Evolutionary conservation across 2,888 invertebrate species (phyloP).

Genomic region (Troglohyphantes excavatus): DNA sequence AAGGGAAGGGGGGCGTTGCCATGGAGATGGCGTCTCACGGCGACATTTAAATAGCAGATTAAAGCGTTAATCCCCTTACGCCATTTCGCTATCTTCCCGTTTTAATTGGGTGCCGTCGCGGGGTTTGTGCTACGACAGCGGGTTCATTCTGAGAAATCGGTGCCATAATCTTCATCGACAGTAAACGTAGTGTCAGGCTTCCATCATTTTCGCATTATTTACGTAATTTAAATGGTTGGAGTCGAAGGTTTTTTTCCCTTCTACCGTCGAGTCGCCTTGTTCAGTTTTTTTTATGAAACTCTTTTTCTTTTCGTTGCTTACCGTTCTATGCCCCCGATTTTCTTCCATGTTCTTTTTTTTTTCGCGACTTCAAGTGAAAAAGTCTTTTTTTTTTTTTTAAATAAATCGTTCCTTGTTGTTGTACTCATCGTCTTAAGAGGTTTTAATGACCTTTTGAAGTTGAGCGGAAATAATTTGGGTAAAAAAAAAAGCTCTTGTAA

Average conservation of each 20-base stretch:
- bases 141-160: conserved; percentile 60
- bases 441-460: conserved; percentile 74
- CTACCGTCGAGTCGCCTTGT: not conserved
- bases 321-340: not conserved
- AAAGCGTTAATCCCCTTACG: conserved; percentile 78
- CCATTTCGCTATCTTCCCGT: conserved; percentile 76
- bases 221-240: conserved; percentile 73
- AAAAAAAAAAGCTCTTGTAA: not conserved
- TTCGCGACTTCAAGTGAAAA: conserved; percentile 24
- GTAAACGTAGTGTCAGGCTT: conserved; percentile 57
- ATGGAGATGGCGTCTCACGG: conserved; percentile 74
- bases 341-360: conserved; percentile 39
- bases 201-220: conserved; percentile 78
- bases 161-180: conserved; percentile 56
- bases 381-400: not conserved
- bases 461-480: conserved; percentile 51
- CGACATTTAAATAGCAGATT: conserved; percentile 79
- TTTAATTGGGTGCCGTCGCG: conserved; percentile 72
- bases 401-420: conserved; percentile 22
- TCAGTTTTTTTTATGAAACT: conserved; percentile 27
- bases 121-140: conserved; percentile 5
- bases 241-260: conserved; percentile 26
- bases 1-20: conserved; percentile 41
- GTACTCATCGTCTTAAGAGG: conserved; percentile 63
- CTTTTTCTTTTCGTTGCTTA: not conserved